Base-by-base conservation (phyloP, 2,888 invertebrate species). In the Gymnoscelis rufifasciata region DNA sequence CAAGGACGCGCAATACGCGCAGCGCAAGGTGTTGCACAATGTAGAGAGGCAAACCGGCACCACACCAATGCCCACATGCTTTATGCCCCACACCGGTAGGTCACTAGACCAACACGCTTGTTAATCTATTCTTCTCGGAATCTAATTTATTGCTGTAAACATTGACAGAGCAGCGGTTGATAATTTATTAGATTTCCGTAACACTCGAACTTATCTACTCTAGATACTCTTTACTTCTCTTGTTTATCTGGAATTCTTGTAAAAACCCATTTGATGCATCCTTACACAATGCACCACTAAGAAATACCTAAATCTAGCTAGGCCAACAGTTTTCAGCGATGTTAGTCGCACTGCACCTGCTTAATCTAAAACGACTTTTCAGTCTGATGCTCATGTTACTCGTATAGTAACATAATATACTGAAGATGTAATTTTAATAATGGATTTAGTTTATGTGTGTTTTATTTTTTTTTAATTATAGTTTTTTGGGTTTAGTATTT, bases 21-120 rank as follows among this genome's bases (percentile, higher is more conserved):
- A 84, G 71, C 82, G 83, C 76, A 86, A 86, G 87, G 87, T 86
- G 81, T 74, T 82, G 71, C 81, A 83, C 78, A 82, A 74, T 67
- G 82, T 86, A 78, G 80, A 82, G 75, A 78, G 76, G 82, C 81
- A 76, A 78, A 78, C 78, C 83, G 86, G 78, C 84, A 87, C 86
- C 55, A 78, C 81, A 83, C 86, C 84, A 81, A 76, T 83, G 86
- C 87, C 87, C 83, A 88, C 87, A 79, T 88, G 87, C 87, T 88
- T 88, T 68, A 76, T 82, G 83, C 84, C 84, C 74, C 78, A 78
- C 86, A 87, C 87, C 63, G 87, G 87, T 88, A 88, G 80, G 87
- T 88, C 78, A 81, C 83, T 73, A 71, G 60, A 66, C 77, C 70
- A 57, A 76, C 78, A 78, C 83, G 80, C 78, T 79, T 78, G 71